These are phyloP conservation scores for Hypselothyrea guttata DNA, from an alignment of 2,888 invertebrate genomes.

Conservation along the genomic window DNA sequence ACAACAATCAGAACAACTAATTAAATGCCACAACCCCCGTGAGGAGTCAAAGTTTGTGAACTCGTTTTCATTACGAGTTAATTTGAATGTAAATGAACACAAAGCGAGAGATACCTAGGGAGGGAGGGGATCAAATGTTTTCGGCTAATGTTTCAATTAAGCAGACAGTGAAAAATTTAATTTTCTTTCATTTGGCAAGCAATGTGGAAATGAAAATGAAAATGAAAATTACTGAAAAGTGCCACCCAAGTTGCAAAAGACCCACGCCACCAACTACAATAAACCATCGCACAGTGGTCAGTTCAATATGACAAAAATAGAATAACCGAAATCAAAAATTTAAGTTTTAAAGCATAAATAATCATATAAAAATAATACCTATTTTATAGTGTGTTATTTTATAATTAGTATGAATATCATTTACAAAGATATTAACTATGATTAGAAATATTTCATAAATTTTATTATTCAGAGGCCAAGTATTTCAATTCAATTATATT, in stretches of 20 bases:
- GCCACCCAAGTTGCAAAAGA: slow-evolving; percentile 47
- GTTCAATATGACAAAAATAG: too few relatives aligned
- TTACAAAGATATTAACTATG: too few relatives aligned
- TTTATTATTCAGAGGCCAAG: too few relatives aligned
- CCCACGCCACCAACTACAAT: background rate
- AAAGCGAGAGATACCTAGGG: slow-evolving; percentile 14
- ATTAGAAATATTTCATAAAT: too few relatives aligned
- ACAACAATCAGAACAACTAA: slow-evolving; percentile 71
- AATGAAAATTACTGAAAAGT: slow-evolving; percentile 32
- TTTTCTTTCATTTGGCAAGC: slow-evolving; percentile 71
- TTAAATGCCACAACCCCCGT: slow-evolving; percentile 71
- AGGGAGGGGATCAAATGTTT: slow-evolving; percentile 57
- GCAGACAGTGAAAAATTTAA: slow-evolving; percentile 77
- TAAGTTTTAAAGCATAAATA: too few relatives aligned
- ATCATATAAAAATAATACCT: too few relatives aligned
- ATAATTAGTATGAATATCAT: too few relatives aligned
- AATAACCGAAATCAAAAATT: too few relatives aligned
- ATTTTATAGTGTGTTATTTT: too few relatives aligned
- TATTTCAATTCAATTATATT: too few relatives aligned
- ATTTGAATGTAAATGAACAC: slow-evolving; percentile 79
- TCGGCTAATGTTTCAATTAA: slow-evolving; percentile 80
- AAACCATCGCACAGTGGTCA: too few relatives aligned
- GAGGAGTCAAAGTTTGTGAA: slow-evolving; percentile 59
- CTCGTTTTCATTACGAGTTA: slow-evolving; percentile 79
- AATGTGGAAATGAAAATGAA: slow-evolving; percentile 35